Percentiles rank a stretch among this genome's conserved stretches.
phyloP scores from a whole-genome alignment of 2,888 invertebrate species.

The Hemicrepidius hirtus region DNA sequence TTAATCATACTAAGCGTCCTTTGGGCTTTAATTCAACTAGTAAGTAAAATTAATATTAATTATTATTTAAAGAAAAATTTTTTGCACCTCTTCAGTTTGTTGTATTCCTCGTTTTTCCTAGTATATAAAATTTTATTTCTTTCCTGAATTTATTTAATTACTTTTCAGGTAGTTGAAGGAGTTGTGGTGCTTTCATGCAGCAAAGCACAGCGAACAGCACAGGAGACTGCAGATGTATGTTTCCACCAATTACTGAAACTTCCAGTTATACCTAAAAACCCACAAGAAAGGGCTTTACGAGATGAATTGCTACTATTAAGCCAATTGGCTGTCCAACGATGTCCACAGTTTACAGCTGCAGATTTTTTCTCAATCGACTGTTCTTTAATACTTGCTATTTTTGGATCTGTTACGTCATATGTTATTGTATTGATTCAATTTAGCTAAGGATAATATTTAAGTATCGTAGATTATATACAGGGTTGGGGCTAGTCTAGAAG shows the following conservation, averaged over 20 bases:
- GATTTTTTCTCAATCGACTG: conserved; percentile 60
- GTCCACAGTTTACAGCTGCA: conserved; percentile 57
- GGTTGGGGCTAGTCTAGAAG: no score
- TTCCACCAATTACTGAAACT: conserved; percentile 28
- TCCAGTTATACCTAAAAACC: not conserved
- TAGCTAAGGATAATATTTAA: no score
- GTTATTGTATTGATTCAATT: conserved; percentile 61
- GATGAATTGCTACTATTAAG: conserved; percentile 54
- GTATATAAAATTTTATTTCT: no score
- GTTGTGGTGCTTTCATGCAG: conserved; percentile 8
- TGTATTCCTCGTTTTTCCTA: no score
- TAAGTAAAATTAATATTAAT: no score
- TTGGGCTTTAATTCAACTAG: no score
- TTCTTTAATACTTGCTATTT: conserved; percentile 58
- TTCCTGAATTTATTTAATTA: no score
- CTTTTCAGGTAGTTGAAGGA: conserved; percentile 8
- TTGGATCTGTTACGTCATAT: conserved; percentile 61
- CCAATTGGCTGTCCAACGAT: conserved; percentile 54
- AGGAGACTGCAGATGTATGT: conserved; percentile 17
- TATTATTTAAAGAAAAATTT: no score
- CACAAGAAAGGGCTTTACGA: conserved; percentile 39
- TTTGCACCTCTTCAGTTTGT: no score
- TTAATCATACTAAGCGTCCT: no score
- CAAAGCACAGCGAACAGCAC: not conserved
- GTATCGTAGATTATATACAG: no score